A percentile compares a stretch with the other conserved stretches of the same genome.
Evolutionary conservation across 2,113 vertebrate species (phyloP).

Genomic region (Marmota flaviventris): DNA sequence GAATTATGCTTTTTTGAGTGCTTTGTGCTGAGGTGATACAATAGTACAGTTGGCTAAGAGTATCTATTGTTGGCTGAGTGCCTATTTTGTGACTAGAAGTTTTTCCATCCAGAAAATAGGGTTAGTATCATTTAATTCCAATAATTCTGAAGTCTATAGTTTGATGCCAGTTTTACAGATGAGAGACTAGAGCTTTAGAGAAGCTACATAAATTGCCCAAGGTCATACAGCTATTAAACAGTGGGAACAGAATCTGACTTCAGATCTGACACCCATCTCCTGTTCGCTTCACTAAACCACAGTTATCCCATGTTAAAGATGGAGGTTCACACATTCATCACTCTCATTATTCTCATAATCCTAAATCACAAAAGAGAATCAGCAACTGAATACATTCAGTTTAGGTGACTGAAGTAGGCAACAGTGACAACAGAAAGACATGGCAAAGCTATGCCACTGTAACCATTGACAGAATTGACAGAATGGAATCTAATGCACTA

Average conservation of each 20-base stretch:
- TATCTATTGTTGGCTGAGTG: not conserved
- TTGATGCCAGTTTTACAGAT: not conserved
- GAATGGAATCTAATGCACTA: not conserved
- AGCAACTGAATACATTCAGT: not conserved
- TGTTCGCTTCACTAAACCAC: not conserved
- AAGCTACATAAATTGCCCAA: not conserved
- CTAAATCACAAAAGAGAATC: slow-evolving; percentile 10
- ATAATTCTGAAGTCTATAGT: not conserved
- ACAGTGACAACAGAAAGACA: not conserved
- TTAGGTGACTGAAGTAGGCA: not conserved
- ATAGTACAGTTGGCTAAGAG: not conserved
- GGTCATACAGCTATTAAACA: not conserved
- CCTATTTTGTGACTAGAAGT: not conserved
- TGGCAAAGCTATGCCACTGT: not conserved
- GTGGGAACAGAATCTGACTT: slow-evolving; percentile 9
- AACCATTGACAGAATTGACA: not conserved
- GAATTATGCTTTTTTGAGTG: not conserved
- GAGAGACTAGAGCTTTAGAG: not conserved
- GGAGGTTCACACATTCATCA: not conserved
- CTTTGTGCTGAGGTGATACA: not conserved
- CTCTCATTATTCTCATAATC: not conserved
- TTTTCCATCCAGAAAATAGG: not conserved
- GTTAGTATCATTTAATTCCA: not conserved
- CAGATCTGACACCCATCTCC: not conserved
- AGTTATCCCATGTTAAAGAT: not conserved